A percentile compares a stretch with the other conserved stretches of the same genome.
These are phyloP conservation scores for Ancistrus triradiatus DNA, from an alignment of 2,113 vertebrate genomes.

Conservation along the genomic window DNA sequence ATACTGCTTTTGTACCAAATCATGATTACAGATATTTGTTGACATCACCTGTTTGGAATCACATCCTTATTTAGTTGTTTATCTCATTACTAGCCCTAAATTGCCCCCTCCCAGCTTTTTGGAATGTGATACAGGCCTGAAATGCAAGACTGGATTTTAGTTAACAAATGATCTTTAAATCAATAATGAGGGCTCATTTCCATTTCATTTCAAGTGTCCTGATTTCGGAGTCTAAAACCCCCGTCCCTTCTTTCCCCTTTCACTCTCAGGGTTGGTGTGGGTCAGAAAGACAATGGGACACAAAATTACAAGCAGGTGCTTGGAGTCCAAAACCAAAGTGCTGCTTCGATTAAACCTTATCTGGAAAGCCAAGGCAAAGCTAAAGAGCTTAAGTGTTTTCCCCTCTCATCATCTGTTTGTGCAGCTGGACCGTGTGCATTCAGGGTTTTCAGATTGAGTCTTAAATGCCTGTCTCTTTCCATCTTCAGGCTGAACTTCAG, in stretches of 20 bases:
- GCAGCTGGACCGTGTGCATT: constrained; percentile 23
- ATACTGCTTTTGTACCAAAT: no score
- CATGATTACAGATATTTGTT: no score
- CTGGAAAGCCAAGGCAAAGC: constrained; percentile 24
- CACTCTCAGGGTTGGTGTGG: constrained; percentile 12
- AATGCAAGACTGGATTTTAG: no score
- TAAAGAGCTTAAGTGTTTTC: constrained; percentile 20
- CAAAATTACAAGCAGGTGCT: constrained; percentile 50
- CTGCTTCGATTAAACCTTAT: constrained; percentile 20
- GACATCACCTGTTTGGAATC: no score
- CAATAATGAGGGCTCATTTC: no score
- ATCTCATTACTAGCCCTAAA: no score
- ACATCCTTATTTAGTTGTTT: no score
- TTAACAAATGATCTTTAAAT: no score
- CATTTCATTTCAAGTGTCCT: no score
- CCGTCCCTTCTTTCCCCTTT: constrained; percentile 4
- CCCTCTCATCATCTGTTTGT: constrained; percentile 36
- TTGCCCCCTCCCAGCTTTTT: no score
- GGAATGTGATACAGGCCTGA: no score
- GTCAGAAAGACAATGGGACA: constrained; percentile 36
- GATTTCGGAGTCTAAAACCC: no score
- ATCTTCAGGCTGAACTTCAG: background rate
- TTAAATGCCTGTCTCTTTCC: background rate
- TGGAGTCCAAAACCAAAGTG: constrained; percentile 21
- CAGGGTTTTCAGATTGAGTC: constrained; percentile 9